These are phyloP conservation scores for Stratiolaelaps scimitus DNA, from an alignment of 1,140 invertebrate species.

Conservation along the genomic window DNA sequence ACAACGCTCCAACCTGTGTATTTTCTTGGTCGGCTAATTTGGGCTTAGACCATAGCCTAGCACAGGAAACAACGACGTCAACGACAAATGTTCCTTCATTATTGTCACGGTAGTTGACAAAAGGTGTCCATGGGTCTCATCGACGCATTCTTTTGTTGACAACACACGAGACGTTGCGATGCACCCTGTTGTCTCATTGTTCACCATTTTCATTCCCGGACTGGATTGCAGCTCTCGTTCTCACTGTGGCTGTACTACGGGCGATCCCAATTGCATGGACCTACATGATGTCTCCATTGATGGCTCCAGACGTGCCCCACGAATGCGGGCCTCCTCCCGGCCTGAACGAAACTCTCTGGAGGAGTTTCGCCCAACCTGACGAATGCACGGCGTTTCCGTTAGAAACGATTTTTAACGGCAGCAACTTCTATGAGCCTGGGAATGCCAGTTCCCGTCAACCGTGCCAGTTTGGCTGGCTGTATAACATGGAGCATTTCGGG, in stretches of 20 bases:
- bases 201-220: not conserved
- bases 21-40: too few species aligned
- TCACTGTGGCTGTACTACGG: not conserved
- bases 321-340: not conserved
- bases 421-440: not conserved
- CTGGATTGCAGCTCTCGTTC: not conserved
- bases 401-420: slow-evolving; percentile 8
- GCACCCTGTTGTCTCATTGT: not conserved
- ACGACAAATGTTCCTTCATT: too few species aligned
- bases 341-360: slow-evolving; percentile 8
- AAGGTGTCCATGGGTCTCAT: not conserved
- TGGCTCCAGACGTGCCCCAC: slow-evolving; percentile 15
- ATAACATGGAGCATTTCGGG: not conserved
- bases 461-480: not conserved
- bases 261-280: slow-evolving; percentile 22
- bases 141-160: not conserved
- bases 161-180: not conserved
- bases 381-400: slow-evolving; percentile 3
- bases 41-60: too few species aligned
- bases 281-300: slow-evolving; percentile 27
- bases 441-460: not conserved
- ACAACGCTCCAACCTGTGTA: too few species aligned
- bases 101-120: too few species aligned
- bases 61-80: too few species aligned
- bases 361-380: not conserved